Evolutionary conservation across 2,797 vertebrate species (phyloP).

Genomic region (Malacoraja senta): DNA sequence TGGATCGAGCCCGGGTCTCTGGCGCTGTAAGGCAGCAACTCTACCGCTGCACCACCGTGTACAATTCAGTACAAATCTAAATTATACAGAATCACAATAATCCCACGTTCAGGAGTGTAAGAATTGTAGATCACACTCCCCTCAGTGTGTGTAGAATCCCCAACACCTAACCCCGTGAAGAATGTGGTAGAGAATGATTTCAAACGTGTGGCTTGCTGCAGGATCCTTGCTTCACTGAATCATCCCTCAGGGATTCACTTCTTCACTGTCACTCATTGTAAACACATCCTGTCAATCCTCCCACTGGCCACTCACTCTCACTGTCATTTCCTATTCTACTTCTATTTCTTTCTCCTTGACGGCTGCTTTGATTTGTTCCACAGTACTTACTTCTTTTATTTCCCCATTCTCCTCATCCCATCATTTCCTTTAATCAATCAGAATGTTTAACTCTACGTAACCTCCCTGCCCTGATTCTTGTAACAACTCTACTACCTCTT

Average conservation of each 20-base stretch:
- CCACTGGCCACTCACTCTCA: background rate
- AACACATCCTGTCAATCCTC: conserved; percentile 12
- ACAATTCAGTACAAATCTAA: no score
- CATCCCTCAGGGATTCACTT: background rate
- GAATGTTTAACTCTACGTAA: background rate
- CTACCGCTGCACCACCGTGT: no score
- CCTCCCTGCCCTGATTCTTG: background rate
- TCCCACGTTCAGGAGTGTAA: no score
- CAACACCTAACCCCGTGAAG: background rate
- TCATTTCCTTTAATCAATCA: conserved; percentile 8
- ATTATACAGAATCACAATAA: no score
- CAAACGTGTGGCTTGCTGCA: background rate
- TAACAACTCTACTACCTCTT: background rate
- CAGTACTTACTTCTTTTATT: no score
- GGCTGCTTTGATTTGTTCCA: background rate
- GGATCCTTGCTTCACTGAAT: no score
- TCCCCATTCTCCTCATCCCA: background rate
- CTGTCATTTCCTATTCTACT: background rate
- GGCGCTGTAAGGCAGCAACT: no score
- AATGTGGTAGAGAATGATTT: background rate
- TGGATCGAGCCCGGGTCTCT: no score
- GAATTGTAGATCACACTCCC: background rate
- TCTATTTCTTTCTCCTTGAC: background rate
- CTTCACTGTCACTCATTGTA: background rate
- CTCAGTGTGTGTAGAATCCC: background rate